Percentiles rank a stretch among this genome's conserved stretches.
These are phyloP conservation scores for Paralvinella palmiformis DNA, from an alignment of 1,140 invertebrate species.

Conservation along the genomic window DNA sequence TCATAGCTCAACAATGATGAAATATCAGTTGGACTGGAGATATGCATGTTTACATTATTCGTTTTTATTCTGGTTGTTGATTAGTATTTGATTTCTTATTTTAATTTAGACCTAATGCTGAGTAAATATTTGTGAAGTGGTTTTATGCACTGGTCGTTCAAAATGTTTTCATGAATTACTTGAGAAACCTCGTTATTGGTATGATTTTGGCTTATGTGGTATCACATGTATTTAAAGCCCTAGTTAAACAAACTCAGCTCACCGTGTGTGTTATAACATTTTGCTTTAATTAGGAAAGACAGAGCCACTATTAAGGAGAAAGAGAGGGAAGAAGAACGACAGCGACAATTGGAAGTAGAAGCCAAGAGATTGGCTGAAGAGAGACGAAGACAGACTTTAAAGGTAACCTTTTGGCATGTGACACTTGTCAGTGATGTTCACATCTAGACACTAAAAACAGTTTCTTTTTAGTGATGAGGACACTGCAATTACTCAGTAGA, in stretches of 20 bases:
- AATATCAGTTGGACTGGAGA: too few relatives aligned
- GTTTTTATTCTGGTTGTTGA: too few relatives aligned
- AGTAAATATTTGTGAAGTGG: too few relatives aligned
- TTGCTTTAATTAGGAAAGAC: constrained; percentile 59
- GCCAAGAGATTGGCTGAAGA: constrained; percentile 75
- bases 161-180: neutral
- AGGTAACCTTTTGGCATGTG: constrained; percentile 52
- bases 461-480: too few relatives aligned
- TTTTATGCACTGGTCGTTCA: too few relatives aligned
- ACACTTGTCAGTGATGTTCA: too few relatives aligned
- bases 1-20: too few relatives aligned
- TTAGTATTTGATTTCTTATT: too few relatives aligned
- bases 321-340: constrained; percentile 77
- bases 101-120: too few relatives aligned
- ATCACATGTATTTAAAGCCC: neutral
- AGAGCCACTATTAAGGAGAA: constrained; percentile 91
- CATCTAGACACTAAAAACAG: too few relatives aligned
- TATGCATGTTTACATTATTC: too few relatives aligned
- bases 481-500: too few relatives aligned
- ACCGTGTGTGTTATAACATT: neutral
- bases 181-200: neutral
- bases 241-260: neutral
- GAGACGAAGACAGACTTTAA: constrained; percentile 71
- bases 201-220: neutral
- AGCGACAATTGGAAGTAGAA: constrained; percentile 76